Evolutionary conservation across 1,140 invertebrate genomes (phyloP), one percentile per base, ranked within the genome.

Genomic region (Ladona fulva): DNA sequence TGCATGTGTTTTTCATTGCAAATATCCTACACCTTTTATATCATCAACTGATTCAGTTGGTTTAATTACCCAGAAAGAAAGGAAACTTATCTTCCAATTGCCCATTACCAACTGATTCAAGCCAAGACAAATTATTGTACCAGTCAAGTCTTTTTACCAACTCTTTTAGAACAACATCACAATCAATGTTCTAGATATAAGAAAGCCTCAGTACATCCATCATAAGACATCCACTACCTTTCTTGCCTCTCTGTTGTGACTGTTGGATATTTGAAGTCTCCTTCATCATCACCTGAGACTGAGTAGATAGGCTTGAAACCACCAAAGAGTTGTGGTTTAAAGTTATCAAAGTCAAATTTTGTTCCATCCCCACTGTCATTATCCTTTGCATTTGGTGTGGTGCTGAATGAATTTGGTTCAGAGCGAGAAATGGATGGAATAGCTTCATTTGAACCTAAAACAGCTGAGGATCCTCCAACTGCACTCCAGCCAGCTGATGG

Each of bases 221-320:
- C 5, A 12, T 66, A 5, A 66, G 1, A 12, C 52, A 19, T 19
- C n/a, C 12, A 66, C 52, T 66, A 66, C n/a, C 52, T 66, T 66
- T 66, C 52, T 22, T 66, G 52, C 14, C 52, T 66, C 14, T 66
- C 52, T 66, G 52, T 66, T 5, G 52, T 66, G 3, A 16, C 52
- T 3, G 14, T 19, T 6, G 52, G 16, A 66, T 19, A 66, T 66
- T 66, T 66, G 12, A 66, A 66, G 14, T 66, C 52, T 19, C n/a
- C 12, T 6, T 66, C 52, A 66, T 66, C 52, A 1, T 66, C 52
- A 6, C 52, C 52, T 19, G 52, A 22, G 14, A 66, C 5, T 3
- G 52, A 66, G 78, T 89, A 91, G 75, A 92, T 90, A 0, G 91
- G 91, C 79, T 90, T 89, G 79, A 92, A 92, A 0, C 91, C 91